Percentiles rank a stretch among this genome's conserved stretches.
phyloP scores from a whole-genome alignment of 2,888 invertebrate genomes.

The Mystacides longicornis region DNA sequence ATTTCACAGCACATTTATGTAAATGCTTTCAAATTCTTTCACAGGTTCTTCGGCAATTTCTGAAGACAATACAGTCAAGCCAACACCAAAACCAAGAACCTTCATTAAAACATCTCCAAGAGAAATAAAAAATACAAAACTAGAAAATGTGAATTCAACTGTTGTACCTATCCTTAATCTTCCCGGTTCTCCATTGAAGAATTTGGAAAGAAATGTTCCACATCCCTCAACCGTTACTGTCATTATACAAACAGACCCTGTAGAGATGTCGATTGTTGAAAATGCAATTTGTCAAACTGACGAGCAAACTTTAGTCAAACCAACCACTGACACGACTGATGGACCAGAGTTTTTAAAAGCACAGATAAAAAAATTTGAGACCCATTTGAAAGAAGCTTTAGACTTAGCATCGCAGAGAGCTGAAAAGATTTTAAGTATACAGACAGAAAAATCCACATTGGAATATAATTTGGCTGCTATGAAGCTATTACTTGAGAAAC shows the following conservation, averaged over 20 bases:
- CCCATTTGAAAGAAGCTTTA: conserved; percentile 30
- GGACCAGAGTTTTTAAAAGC: conserved; percentile 26
- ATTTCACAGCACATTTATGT: no score
- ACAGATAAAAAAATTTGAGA: conserved; percentile 26
- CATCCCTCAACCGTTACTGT: conserved; percentile 12
- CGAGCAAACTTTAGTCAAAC: background rate
- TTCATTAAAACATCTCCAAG: conserved; percentile 15
- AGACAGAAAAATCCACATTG: conserved; percentile 37
- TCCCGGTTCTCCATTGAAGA: conserved; percentile 23
- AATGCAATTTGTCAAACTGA: conserved; percentile 18
- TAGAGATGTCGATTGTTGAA: conserved; percentile 3
- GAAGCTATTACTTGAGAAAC: conserved; percentile 33
- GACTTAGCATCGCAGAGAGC: conserved; percentile 36
- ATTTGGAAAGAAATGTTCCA: conserved; percentile 4
- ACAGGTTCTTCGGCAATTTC: background rate
- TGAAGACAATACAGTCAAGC: conserved; percentile 11
- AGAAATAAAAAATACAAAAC: conserved; percentile 5
- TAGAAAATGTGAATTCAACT: conserved; percentile 6
- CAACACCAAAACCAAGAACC: conserved; percentile 22
- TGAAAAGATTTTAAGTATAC: conserved; percentile 35
- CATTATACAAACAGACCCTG: conserved; percentile 22
- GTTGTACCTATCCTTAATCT: conserved; percentile 13
- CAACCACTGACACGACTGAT: background rate
- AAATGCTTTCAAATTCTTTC: background rate
- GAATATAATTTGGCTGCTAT: conserved; percentile 35